phyloP scores from a whole-genome alignment of 2,888 invertebrate species.

The Leucophora obtusa region DNA sequence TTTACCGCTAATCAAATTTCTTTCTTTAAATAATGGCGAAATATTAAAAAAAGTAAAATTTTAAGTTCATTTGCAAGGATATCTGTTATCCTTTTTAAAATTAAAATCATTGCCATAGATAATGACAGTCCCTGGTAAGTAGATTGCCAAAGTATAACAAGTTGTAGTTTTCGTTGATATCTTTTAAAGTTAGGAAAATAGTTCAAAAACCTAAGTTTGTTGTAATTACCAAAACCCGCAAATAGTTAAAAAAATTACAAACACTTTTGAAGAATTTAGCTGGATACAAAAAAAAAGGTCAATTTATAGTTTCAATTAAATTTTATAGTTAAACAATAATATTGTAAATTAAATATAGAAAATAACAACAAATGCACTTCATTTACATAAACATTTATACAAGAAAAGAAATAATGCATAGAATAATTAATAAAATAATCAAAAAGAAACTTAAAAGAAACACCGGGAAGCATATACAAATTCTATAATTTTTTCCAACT shows the following conservation, averaged over 20 bases:
- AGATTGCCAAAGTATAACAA: too few species aligned
- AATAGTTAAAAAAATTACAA: not conserved
- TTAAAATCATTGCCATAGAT: too few species aligned
- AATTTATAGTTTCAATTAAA: conserved; percentile 61
- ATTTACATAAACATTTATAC: not conserved
- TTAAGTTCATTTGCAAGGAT: too few species aligned
- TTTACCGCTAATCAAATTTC: too few species aligned
- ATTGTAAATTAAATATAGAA: conserved; percentile 49
- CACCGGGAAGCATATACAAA: not conserved
- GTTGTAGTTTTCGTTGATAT: too few species aligned
- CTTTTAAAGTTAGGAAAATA: too few species aligned
- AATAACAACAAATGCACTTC: conserved; percentile 1
- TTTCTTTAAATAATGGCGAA: too few species aligned
- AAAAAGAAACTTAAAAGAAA: not conserved
- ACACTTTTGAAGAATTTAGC: not conserved
- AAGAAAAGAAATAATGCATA: not conserved
- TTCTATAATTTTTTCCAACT: not conserved
- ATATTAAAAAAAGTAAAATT: too few species aligned
- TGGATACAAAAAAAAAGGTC: conserved; percentile 31
- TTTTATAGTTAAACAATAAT: conserved; percentile 43
- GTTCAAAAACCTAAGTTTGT: too few species aligned
- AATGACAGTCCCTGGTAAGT: too few species aligned
- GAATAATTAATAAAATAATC: not conserved
- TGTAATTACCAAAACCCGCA: too few species aligned
- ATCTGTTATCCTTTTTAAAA: too few species aligned